These are phyloP conservation scores for Biston betularia DNA, from an alignment of 2,888 invertebrate genomes.

Conservation along the genomic window DNA sequence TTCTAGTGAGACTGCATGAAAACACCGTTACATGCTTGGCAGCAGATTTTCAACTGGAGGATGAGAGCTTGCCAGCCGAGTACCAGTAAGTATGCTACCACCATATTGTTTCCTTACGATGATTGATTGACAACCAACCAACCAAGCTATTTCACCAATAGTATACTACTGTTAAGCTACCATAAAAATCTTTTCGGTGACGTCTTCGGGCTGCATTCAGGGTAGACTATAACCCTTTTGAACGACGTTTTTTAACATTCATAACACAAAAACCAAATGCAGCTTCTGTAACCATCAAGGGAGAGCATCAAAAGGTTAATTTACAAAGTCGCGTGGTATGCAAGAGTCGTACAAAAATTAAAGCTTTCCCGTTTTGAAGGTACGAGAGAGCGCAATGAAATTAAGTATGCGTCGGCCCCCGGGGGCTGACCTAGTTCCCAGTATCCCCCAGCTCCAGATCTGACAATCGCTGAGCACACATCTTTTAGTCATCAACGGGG, in stretches of 20 bases:
- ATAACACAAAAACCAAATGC: background rate
- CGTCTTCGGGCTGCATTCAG: too few relatives aligned
- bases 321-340: conserved; percentile 18
- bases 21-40: too few relatives aligned
- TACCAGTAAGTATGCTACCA: too few relatives aligned
- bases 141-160: too few relatives aligned
- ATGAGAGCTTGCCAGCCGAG: too few relatives aligned
- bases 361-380: conserved; percentile 33
- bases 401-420: conserved; percentile 54
- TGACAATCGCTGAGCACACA: conserved; percentile 56
- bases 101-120: too few relatives aligned
- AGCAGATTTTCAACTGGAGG: too few relatives aligned
- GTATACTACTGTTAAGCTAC: too few relatives aligned
- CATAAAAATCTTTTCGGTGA: background rate
- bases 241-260: too few relatives aligned
- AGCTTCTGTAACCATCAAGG: background rate
- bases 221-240: too few relatives aligned
- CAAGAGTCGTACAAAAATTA: conserved; percentile 38
- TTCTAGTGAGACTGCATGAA: too few relatives aligned
- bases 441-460: conserved; percentile 29
- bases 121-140: too few relatives aligned
- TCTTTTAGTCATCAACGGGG: conserved; percentile 50
- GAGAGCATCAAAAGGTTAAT: conserved; percentile 12
- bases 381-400: conserved; percentile 49
- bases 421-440: conserved; percentile 54